Evolutionary conservation across 2,797 vertebrate species (phyloP).

Genomic region (Gymnoscopelus braueri): DNA sequence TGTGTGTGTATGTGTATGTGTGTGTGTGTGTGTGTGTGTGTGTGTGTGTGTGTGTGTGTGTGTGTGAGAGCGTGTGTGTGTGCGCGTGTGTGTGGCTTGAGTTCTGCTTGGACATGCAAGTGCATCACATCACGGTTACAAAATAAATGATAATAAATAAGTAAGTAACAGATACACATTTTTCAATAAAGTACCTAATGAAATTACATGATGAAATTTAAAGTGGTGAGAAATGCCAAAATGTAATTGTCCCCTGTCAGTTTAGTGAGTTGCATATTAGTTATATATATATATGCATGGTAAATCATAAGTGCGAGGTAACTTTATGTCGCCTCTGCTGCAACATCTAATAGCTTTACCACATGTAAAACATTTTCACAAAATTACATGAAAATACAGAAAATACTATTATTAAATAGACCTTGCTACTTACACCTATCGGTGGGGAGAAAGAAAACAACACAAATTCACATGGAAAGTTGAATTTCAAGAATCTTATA

Average conservation of each 20-base stretch:
- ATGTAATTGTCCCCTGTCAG: no score
- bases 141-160: no score
- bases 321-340: neutral
- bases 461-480: slow-evolving; percentile 43
- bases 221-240: no score
- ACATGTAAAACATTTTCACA: neutral
- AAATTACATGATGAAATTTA: neutral
- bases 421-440: neutral
- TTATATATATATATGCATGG: no score
- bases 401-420: neutral
- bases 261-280: no score
- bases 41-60: neutral
- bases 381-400: neutral
- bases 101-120: no score
- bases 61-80: neutral
- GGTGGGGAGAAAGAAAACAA: slow-evolving; percentile 17
- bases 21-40: slow-evolving; percentile 1
- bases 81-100: neutral
- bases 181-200: neutral
- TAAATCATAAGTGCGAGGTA: no score
- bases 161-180: neutral
- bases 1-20: slow-evolving; percentile 10
- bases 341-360: neutral
- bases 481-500: slow-evolving; percentile 91
- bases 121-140: no score